Evolutionary conservation across 2,113 vertebrate genomes (phyloP).

Genomic region (Syngnathus floridae): DNA sequence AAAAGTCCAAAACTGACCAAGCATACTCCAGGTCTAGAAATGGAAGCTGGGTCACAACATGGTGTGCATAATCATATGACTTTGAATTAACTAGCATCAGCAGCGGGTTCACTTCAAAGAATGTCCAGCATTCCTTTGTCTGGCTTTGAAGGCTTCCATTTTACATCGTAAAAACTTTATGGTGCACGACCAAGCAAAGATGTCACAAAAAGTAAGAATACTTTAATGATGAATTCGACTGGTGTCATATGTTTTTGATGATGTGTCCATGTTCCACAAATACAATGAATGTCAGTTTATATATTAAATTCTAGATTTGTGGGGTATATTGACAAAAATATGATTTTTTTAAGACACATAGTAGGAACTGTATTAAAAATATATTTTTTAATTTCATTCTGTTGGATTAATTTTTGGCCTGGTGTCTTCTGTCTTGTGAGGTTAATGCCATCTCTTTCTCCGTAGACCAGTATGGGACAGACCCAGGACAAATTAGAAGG

Average conservation of each 20-base stretch:
- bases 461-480: conserved; percentile 72
- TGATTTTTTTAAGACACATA: not conserved
- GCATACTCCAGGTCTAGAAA: no score
- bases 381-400: conserved; percentile 24
- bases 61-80: not conserved
- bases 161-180: not conserved
- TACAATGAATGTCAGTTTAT: not conserved
- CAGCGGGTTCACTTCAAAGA: not conserved
- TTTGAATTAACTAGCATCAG: not conserved
- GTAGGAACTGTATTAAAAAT: no score
- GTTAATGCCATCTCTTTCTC: conserved; percentile 48
- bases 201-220: not conserved
- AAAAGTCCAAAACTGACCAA: no score
- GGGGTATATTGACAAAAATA: not conserved
- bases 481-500: conserved; percentile 64
- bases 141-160: not conserved
- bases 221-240: not conserved
- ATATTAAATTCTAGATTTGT: not conserved
- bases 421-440: conserved; percentile 13
- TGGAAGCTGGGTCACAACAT: not conserved
- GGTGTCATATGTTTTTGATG: not conserved
- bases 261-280: not conserved
- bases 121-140: not conserved
- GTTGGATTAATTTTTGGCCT: conserved; percentile 26
- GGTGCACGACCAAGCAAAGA: no score